Conservation (phyloP, 2,797 vertebrate species). For the Clarias platycephalus region DNA sequence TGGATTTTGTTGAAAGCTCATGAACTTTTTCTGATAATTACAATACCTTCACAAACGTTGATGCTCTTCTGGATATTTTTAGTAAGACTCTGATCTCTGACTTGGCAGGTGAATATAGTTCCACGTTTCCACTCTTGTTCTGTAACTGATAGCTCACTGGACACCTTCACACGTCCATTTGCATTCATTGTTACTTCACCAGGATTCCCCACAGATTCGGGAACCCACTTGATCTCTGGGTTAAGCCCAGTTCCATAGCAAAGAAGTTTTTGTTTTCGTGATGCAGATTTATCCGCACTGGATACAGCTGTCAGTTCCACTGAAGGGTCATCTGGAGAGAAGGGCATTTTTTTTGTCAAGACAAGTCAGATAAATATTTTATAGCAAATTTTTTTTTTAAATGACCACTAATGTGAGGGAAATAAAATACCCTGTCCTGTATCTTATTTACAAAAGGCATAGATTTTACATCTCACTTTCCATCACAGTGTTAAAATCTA, state of each 20-base stretch:
- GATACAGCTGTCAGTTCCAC: constrained; percentile 56
- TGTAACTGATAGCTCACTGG: constrained; percentile 56
- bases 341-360: background rate
- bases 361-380: background rate
- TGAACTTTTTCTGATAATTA: background rate
- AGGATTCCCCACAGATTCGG: background rate
- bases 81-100: constrained; percentile 48
- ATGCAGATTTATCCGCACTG: constrained; percentile 14
- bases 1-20: background rate
- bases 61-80: background rate
- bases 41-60: constrained; percentile 66
- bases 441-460: background rate
- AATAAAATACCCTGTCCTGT: background rate
- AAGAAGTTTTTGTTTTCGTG: constrained; percentile 51
- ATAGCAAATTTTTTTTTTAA: too few relatives aligned
- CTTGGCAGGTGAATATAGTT: constrained; percentile 57
- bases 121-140: constrained; percentile 61
- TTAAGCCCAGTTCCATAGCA: constrained; percentile 65
- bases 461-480: too few relatives aligned
- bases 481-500: background rate
- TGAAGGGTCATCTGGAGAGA: constrained; percentile 57
- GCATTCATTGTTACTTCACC: constrained; percentile 42
- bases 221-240: constrained; percentile 63
- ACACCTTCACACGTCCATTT: constrained; percentile 59
- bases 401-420: too few relatives aligned